Conservation (phyloP, 1,140 invertebrate genomes). For the Potamilus streckersoni region DNA sequence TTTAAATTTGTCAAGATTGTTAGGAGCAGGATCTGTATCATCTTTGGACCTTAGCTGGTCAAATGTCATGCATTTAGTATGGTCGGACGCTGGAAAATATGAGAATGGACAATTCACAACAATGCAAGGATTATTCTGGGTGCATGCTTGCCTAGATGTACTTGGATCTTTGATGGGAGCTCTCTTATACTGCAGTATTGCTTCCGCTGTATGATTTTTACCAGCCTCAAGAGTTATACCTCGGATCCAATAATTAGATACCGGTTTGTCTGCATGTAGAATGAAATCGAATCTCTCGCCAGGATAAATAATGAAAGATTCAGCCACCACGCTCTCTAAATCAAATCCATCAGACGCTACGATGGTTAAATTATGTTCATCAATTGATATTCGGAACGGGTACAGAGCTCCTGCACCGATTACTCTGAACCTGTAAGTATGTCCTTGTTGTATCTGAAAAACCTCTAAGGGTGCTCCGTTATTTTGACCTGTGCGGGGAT, state of each 20-base stretch:
- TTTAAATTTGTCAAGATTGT: constrained; percentile 25
- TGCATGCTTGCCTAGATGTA: constrained; percentile 63
- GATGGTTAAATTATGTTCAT: constrained; percentile 83
- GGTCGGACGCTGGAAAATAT: constrained; percentile 40
- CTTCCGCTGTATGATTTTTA: constrained; percentile 58
- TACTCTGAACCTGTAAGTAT: constrained; percentile 53
- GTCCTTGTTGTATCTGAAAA: constrained; percentile 36
- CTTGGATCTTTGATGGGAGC: constrained; percentile 71
- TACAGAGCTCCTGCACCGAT: constrained; percentile 50
- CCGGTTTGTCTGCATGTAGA: constrained; percentile 77
- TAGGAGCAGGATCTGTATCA: constrained; percentile 33
- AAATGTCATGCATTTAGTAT: constrained; percentile 41
- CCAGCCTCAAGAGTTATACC: constrained; percentile 67
- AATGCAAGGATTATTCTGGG: constrained; percentile 23
- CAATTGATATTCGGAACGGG: constrained; percentile 76
- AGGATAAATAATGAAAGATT: constrained; percentile 54
- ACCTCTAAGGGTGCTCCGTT: constrained; percentile 50
- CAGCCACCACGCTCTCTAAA: constrained; percentile 76
- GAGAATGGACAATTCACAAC: constrained; percentile 56
- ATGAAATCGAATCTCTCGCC: constrained; percentile 91
- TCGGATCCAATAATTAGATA: constrained; percentile 86
- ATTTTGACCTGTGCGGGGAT: constrained; percentile 26
- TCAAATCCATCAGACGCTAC: constrained; percentile 86
- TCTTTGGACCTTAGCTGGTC: constrained; percentile 35
- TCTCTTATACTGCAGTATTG: constrained; percentile 83